phyloP scores from a whole-genome alignment of 2,113 vertebrate species.

The Mesocricetus auratus region DNA sequence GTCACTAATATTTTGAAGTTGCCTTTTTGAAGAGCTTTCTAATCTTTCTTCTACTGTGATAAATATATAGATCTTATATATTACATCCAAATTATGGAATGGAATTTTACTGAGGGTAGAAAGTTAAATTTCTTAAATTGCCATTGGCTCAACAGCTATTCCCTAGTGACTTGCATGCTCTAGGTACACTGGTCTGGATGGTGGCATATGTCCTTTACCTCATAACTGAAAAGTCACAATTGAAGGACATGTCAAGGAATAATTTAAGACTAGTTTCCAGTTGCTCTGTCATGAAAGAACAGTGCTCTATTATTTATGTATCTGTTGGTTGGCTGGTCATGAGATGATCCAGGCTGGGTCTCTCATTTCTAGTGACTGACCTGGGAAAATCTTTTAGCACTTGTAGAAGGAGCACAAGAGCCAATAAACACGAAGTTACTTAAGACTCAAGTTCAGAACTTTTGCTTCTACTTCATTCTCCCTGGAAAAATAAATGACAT shows the following conservation, averaged over 20 bases:
- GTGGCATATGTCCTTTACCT: background rate
- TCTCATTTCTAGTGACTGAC: background rate
- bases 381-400: background rate
- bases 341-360: background rate
- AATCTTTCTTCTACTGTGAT: constrained; percentile 37
- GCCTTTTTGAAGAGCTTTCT: constrained; percentile 24
- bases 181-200: background rate
- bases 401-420: background rate
- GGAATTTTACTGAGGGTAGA: background rate
- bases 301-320: background rate
- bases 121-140: background rate
- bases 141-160: background rate
- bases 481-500: background rate
- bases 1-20: constrained; percentile 22
- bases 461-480: background rate
- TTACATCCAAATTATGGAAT: constrained; percentile 16
- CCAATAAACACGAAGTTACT: background rate
- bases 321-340: background rate
- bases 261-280: background rate
- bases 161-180: background rate
- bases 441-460: background rate
- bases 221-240: background rate
- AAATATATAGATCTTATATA: constrained; percentile 53
- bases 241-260: background rate
- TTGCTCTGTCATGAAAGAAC: background rate